phyloP scores from a whole-genome alignment of 2,888 invertebrate genomes.

The Linhomoeus sp. region DNA sequence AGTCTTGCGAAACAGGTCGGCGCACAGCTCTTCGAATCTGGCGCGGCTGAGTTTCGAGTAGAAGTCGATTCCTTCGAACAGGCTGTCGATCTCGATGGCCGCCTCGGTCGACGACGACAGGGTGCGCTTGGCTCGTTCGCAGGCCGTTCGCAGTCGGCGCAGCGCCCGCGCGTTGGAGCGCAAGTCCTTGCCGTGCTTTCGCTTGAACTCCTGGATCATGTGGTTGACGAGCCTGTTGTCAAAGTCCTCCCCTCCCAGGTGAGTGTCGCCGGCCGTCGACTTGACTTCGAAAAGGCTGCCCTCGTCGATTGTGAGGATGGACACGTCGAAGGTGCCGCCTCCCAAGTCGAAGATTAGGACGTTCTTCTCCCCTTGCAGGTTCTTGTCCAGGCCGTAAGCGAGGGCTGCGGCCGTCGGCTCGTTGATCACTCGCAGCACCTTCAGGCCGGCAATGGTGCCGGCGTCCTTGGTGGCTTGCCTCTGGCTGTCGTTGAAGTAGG shows the following conservation, averaged over 20 bases:
- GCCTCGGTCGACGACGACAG: slow-evolving; percentile 40
- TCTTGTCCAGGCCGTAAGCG: too few relatives aligned
- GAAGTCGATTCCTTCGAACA: slow-evolving; percentile 85
- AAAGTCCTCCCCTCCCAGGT: too few relatives aligned
- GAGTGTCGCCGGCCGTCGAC: slow-evolving; percentile 53
- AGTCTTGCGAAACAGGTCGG: too few relatives aligned
- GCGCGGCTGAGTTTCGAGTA: slow-evolving; percentile 85
- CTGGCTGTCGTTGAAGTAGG: too few relatives aligned
- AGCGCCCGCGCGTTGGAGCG: too few relatives aligned
- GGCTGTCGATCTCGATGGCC: slow-evolving; percentile 74
- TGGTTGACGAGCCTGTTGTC: slow-evolving; percentile 29
- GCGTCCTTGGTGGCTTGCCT: too few relatives aligned
- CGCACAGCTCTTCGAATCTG: slow-evolving; percentile 72
- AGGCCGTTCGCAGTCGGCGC: too few relatives aligned
- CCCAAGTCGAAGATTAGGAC: too few relatives aligned
- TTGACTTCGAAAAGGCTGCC: slow-evolving; percentile 12
- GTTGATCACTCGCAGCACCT: too few relatives aligned
- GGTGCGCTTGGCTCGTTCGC: too few relatives aligned
- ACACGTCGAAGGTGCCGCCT: slow-evolving; percentile 37
- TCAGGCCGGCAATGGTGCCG: too few relatives aligned
- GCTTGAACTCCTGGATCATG: slow-evolving; percentile 30
- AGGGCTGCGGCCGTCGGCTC: too few relatives aligned
- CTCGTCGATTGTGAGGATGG: slow-evolving; percentile 13
- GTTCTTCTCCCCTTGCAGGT: slow-evolving; percentile 14
- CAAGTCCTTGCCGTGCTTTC: slow-evolving; percentile 60